Percentiles rank a stretch among this genome's conserved stretches.
These are phyloP conservation scores for Tortricodes alternella DNA, from an alignment of 2,888 invertebrate species.

Conservation along the genomic window DNA sequence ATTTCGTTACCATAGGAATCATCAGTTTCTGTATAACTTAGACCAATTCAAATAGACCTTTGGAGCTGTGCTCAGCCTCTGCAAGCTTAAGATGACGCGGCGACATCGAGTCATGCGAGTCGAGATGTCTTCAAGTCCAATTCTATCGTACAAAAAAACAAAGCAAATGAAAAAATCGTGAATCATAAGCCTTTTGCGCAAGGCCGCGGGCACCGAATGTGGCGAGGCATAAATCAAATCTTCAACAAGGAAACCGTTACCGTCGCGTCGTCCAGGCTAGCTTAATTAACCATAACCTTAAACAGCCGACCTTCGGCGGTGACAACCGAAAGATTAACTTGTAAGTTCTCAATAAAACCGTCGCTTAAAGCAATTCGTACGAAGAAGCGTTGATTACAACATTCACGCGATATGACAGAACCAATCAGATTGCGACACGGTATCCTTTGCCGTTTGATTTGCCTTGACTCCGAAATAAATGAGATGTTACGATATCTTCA, in stretches of 20 bases:
- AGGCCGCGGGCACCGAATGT: slow-evolving; percentile 66
- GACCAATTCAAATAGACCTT: no score
- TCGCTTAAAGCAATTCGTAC: slow-evolving; percentile 37
- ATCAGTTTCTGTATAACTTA: no score
- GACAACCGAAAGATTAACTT: slow-evolving; percentile 58
- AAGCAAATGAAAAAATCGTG: slow-evolving; percentile 55
- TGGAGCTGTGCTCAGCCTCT: no score
- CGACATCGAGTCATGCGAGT: neutral
- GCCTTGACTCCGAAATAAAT: slow-evolving; percentile 34
- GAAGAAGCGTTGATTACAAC: slow-evolving; percentile 34
- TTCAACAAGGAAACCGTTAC: slow-evolving; percentile 58
- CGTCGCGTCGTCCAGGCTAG: slow-evolving; percentile 33
- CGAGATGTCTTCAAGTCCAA: slow-evolving; percentile 44
- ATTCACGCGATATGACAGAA: slow-evolving; percentile 32
- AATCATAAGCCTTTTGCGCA: slow-evolving; percentile 66
- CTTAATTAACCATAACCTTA: slow-evolving; percentile 66
- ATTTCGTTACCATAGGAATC: no score
- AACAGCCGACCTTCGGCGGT: slow-evolving; percentile 56
- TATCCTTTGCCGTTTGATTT: slow-evolving; percentile 30
- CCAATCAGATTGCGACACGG: slow-evolving; percentile 15
- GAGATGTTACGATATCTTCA: slow-evolving; percentile 17
- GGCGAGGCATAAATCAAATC: slow-evolving; percentile 66
- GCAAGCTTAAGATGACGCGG: no score
- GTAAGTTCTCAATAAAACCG: slow-evolving; percentile 48
- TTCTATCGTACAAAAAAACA: slow-evolving; percentile 51